Evolutionary conservation across 2,113 vertebrate genomes (phyloP), one percentile per base, ranked within the genome.

Genomic region (Neolamprologus fasciatus): DNA sequence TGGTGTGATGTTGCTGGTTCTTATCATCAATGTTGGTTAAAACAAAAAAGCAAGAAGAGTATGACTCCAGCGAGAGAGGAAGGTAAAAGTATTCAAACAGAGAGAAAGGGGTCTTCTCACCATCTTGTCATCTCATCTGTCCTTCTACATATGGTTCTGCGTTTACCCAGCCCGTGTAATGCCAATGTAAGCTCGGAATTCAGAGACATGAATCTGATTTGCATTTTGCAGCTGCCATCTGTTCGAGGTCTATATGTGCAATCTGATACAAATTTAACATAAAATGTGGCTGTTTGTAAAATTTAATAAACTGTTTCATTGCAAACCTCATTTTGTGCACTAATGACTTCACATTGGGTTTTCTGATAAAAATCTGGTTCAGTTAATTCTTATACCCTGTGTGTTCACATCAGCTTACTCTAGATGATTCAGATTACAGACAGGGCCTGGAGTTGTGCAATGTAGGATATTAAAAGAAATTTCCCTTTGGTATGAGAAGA

Each of bases 211-310:
- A 80, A 40, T 79, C 61, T 61, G 82, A 87, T 89, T 89, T 82
- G 63, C 85, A 91, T 91, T 81, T 89, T 87, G 51, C 47, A 53
- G 35, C 45, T 61, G 76, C 91, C 89, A 89, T 93, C 87, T 94
- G 89, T 84, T 90, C 57, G 47, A 47, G 71, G 87, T 84, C 80
- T 82, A 71, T 37, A 71, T 73, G 76, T 57, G 83, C 51, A 86
- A 88, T 84, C 50, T 54, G 73, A 85, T 53, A 80, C 61, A 80
- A 51, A 80, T 90, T 87, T 73, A 71, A 88, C 53, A 66, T 80
- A 47, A 89, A 88, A 88, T 79, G 71, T 35, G 7, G 53, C 68
- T 90, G 54, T 53, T 81, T 86, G 80, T 61, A 51, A 89, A 83
- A 71, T 86, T 87, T 71, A 78, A 82, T 35, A 88, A 81, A 89